Evolutionary conservation across 1,140 invertebrate species (phyloP).

Genomic region (Ptiloglossa arizonensis): DNA sequence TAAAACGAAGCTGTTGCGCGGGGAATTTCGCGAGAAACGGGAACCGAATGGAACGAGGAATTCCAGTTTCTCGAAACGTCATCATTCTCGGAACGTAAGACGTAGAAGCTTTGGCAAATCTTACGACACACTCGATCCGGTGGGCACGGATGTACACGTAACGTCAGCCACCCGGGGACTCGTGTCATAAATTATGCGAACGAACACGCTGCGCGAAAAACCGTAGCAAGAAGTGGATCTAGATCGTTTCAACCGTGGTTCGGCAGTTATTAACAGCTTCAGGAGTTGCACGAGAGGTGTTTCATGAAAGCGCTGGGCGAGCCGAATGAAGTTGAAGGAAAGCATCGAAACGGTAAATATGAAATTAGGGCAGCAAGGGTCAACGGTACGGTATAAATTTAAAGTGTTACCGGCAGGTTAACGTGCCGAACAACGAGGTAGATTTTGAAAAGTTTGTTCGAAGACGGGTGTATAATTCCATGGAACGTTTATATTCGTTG

Average conservation of each 20-base stretch:
- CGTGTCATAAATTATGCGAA: slow-evolving; percentile 34
- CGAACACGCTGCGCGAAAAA: neutral
- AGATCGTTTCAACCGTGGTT: neutral
- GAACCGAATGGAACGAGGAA: neutral
- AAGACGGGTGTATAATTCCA: too few species aligned
- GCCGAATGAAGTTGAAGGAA: too few species aligned
- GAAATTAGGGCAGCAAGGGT: too few species aligned
- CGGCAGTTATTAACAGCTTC: neutral
- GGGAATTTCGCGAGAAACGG: neutral
- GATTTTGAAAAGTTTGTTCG: too few species aligned
- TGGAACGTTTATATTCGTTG: too few species aligned
- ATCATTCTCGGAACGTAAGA: neutral
- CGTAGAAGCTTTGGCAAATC: slow-evolving; percentile 8
- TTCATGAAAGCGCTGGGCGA: too few species aligned
- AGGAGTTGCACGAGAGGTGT: neutral
- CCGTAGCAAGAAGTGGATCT: neutral
- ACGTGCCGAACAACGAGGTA: too few species aligned
- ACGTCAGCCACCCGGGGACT: neutral
- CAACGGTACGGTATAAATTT: too few species aligned
- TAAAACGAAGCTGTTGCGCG: slow-evolving; percentile 28
- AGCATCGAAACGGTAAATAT: too few species aligned
- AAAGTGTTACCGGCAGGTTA: too few species aligned
- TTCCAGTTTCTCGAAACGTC: neutral
- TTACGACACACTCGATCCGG: neutral
- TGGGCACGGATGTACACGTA: neutral